These are phyloP conservation scores for Sarcophaga variegata DNA, from an alignment of 2,888 invertebrate genomes.

Conservation along the genomic window DNA sequence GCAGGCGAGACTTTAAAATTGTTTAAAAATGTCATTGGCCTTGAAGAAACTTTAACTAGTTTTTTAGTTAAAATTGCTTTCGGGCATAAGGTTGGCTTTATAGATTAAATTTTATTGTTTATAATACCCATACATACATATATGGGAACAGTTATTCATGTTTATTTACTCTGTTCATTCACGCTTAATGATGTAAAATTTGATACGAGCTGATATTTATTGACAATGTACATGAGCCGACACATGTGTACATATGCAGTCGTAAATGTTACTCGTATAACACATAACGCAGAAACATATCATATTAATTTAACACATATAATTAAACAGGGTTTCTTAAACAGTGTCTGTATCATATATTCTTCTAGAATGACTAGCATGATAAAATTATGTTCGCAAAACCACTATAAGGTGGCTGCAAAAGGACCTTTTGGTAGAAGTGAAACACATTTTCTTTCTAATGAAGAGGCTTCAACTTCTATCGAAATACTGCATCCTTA, in stretches of 20 bases:
- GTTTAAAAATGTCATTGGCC: too few relatives aligned
- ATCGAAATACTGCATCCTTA: too few relatives aligned
- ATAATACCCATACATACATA: neutral
- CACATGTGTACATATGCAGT: neutral
- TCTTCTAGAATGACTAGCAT: too few relatives aligned
- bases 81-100: neutral
- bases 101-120: neutral
- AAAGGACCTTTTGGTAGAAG: too few relatives aligned
- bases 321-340: too few relatives aligned
- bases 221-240: slow-evolving; percentile 15
- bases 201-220: slow-evolving; percentile 52
- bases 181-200: slow-evolving; percentile 41
- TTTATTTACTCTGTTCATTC: slow-evolving; percentile 28
- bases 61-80: neutral
- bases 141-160: neutral
- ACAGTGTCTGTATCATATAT: too few relatives aligned
- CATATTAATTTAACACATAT: neutral
- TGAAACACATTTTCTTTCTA: too few relatives aligned
- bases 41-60: too few relatives aligned
- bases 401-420: too few relatives aligned
- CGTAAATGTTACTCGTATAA: neutral
- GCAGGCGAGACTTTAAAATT: too few relatives aligned
- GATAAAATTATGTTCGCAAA: too few relatives aligned
- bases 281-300: neutral
- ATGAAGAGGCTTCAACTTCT: too few relatives aligned